Evolutionary conservation across 2,113 vertebrate species (phyloP).

Genomic region (Phrynocephalus versicolor): DNA sequence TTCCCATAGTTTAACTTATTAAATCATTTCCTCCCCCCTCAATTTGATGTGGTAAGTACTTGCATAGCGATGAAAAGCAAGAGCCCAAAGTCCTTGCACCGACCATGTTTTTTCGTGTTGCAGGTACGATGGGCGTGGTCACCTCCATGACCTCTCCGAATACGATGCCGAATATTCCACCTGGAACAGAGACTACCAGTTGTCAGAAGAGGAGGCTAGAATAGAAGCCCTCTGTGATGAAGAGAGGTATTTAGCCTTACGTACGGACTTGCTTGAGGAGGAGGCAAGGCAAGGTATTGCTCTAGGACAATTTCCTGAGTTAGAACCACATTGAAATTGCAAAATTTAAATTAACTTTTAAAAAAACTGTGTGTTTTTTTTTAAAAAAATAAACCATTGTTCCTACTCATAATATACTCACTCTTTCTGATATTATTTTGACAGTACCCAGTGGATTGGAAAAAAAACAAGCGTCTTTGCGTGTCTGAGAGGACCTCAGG

Average conservation of each 20-base stretch:
- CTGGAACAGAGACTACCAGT: constrained; percentile 95
- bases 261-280: constrained; percentile 98
- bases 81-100: constrained; percentile 65
- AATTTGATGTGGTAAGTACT: constrained; percentile 77
- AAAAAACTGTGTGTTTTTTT: background rate
- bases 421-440: constrained; percentile 89
- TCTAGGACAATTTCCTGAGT: constrained; percentile 77
- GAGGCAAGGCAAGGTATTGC: constrained; percentile 97
- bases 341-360: constrained; percentile 36
- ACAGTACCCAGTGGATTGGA: constrained; percentile 86
- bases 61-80: constrained; percentile 48
- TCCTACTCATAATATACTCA: constrained; percentile 83
- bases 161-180: constrained; percentile 95
- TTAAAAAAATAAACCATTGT: constrained; percentile 42
- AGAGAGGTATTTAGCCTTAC: constrained; percentile 99
- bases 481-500: constrained; percentile 83
- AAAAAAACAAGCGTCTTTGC: constrained; percentile 84
- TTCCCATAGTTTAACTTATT: constrained; percentile 61
- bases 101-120: constrained; percentile 83
- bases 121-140: constrained; percentile 99
- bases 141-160: constrained; percentile 99
- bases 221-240: constrained; percentile 97
- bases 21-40: constrained; percentile 53
- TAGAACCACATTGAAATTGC: constrained; percentile 61
- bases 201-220: constrained; percentile 96